Conservation (phyloP, 2,113 vertebrate genomes). For the Sarotherodon lohbergeri region DNA sequence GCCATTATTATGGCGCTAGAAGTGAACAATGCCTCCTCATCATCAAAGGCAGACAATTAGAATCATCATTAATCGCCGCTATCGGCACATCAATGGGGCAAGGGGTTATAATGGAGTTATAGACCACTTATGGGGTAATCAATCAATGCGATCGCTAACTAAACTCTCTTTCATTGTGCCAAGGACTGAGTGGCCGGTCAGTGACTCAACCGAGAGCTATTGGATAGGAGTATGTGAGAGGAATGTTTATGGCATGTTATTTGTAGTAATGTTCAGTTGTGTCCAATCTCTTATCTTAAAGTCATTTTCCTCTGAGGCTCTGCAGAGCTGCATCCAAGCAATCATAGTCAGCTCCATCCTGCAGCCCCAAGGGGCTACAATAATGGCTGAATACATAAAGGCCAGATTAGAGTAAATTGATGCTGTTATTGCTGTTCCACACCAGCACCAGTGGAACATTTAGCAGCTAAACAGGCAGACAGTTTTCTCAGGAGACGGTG, state of each 20-base stretch:
- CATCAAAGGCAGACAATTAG: conserved; percentile 56
- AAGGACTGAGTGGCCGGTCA: not conserved
- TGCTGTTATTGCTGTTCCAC: not conserved
- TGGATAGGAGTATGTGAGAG: not conserved
- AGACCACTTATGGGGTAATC: conserved; percentile 41
- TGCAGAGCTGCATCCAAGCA: not conserved
- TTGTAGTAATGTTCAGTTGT: not conserved
- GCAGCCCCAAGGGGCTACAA: not conserved
- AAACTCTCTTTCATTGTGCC: conserved; percentile 19
- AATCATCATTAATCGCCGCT: conserved; percentile 60
- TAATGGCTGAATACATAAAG: not conserved
- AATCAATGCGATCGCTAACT: conserved; percentile 39
- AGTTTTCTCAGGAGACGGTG: not conserved
- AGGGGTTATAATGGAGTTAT: conserved; percentile 44
- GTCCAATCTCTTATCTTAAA: not conserved
- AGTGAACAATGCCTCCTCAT: conserved; percentile 47
- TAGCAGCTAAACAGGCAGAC: not conserved
- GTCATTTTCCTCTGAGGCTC: not conserved
- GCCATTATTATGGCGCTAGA: conserved; percentile 38
- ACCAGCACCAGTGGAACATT: not conserved
- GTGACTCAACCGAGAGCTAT: not conserved
- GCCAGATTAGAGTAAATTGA: not conserved
- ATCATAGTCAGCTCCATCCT: not conserved
- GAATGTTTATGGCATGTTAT: conserved; percentile 31
- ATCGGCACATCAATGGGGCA: conserved; percentile 41